Conservation (phyloP, 2,888 invertebrate genomes). For the Coenonympha arcania region DNA sequence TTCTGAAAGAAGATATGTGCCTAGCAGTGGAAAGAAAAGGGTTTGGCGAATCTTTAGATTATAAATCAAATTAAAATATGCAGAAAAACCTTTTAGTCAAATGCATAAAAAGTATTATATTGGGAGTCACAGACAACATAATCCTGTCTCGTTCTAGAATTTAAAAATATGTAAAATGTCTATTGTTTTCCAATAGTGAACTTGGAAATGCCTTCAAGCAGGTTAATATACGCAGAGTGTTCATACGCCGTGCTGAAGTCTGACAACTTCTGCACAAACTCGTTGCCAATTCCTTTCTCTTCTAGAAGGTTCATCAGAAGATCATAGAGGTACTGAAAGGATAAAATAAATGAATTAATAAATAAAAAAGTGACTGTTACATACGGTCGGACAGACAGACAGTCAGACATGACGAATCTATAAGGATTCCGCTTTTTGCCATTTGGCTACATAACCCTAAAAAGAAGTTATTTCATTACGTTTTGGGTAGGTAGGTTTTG, state of each 20-base stretch:
- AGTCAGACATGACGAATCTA: no score
- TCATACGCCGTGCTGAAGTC: constrained; percentile 94
- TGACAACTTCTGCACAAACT: constrained; percentile 91
- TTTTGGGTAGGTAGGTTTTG: no score
- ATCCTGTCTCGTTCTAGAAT: not conserved
- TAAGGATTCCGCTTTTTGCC: no score
- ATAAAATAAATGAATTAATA: no score
- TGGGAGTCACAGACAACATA: constrained; percentile 18
- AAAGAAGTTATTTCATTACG: no score
- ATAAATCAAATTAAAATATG: no score
- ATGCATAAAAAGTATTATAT: not conserved
- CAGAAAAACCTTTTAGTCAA: not conserved
- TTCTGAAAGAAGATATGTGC: no score
- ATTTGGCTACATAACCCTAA: no score
- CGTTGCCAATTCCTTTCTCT: constrained; percentile 95
- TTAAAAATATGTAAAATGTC: constrained; percentile 1
- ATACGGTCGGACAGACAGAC: no score
- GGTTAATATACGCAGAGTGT: constrained; percentile 90
- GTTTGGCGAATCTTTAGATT: not conserved
- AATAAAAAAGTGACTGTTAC: no score
- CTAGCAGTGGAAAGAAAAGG: no score
- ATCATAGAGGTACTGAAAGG: constrained; percentile 89
- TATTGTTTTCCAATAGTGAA: constrained; percentile 80
- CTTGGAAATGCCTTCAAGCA: constrained; percentile 89
- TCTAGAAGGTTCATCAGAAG: constrained; percentile 95